Base-by-base conservation (phyloP, 1,140 invertebrate species). In the Steinernema khuongi region DNA sequence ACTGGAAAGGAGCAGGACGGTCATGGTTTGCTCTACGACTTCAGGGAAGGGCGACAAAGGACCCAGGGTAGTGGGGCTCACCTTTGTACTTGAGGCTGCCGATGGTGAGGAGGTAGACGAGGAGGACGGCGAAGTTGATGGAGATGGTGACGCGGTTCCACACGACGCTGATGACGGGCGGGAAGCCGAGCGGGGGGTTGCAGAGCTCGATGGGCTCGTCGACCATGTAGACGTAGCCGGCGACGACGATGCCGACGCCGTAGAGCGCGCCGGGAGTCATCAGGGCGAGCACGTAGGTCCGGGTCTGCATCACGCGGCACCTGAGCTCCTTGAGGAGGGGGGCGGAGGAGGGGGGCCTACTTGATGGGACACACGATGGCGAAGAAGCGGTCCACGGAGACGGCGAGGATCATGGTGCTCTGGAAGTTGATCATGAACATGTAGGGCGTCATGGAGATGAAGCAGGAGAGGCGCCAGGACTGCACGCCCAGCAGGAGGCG, bases 391-490 rank as follows among this genome's bases (percentile, higher is more conserved):
- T 60, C 50, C 11, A 22, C 4, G 7, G 50, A 60, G 22, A 60
- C 50, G 50, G 26, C 50, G 7, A 60, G 19, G 26, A 60, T 60
- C 22, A 60, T 60, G 7, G 50, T 60, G 7, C 7, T 60, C 19
- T 60, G 50, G 50, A 60, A 60, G 22, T 60, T 60, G 11, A 60
- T 60, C 50, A 60, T 60, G 50, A 60, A 60, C 14, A 60, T 60
- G 50, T 60, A 60, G 22, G 50, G 50, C 14, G 50, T 60, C 14
- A 60, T 60, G 11, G 22, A 26, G 50, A 22, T 22, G 50, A n/a
- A 60, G 22, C 50, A 60, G 50, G 7, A 14, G 50, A 60, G 22
- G 4, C 50, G 50, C 11, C 22, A 60, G 7, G 11, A 17, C 19
- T 60, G 7, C 4, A 14, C 22, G 26, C 50, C 50, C 4, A 60